Evolutionary conservation across 2,888 invertebrate genomes (phyloP), one percentile per base, ranked within the genome.

Genomic region (Drosophila pseudotalamancana): DNA sequence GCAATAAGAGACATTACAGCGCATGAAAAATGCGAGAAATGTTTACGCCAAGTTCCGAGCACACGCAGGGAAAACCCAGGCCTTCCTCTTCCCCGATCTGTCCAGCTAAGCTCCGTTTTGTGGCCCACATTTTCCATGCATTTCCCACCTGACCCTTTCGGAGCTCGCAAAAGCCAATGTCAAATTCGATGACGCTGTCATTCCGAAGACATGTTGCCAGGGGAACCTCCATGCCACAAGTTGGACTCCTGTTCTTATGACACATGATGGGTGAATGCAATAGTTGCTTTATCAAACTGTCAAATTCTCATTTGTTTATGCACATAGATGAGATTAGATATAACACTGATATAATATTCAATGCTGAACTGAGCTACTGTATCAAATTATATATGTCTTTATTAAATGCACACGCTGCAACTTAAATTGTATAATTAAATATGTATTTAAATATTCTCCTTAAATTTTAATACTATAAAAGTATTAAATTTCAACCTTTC

Each of bases 181-280:
- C 55, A 40, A 64, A 62, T 64, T 74, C 81, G 65, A 80, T 80
- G 40, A 74, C 65, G 72, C 43, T 66, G 73, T 48, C 55, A 62
- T 67, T 59, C 45, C 18, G 2, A 14, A 34, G 12, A 55, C 12
- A 31, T 3, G 11, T 27, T 37, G 32, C 19, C 21, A n/a, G 31
- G 25, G 29, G 32, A 48, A 12, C 16, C 4, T 8, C 21, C 6
- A 16, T 3, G 19, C 12, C 25, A 43, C 14, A 34, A 25, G 34
- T 16, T 49, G 14, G 39, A 49, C 32, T 55, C 42, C 37, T 45
- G 23, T 29, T 50, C 34, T 27, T 21, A 21, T 69, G 53, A 25
- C 45, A 53, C 4, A 16, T 18, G 21, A 16, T 6, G 27, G 11
- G 6, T 14, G 39, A 0, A 9, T n/a, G 3, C 14, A 27, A 21